Evolutionary conservation across 2,888 invertebrate species (phyloP).

Genomic region (Griposia aprilina): DNA sequence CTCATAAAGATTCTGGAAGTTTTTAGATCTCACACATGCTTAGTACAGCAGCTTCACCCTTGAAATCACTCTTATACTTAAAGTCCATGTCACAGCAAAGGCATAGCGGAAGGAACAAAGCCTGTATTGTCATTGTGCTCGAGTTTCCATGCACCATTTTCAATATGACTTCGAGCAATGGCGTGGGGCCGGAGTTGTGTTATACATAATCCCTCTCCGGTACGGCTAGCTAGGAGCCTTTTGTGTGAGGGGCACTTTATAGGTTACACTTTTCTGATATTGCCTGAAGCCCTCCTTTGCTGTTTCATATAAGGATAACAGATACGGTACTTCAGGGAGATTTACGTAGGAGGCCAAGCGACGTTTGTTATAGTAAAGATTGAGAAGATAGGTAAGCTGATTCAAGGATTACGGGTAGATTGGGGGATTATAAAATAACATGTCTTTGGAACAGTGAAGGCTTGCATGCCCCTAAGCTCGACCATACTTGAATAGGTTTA

Average conservation of each 20-base stretch:
- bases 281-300: conserved; percentile 31
- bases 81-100: not conserved
- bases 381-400: not conserved
- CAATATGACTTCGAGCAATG: conserved; percentile 4
- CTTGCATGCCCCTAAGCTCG: not conserved
- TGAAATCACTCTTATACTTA: not conserved
- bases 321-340: conserved; percentile 12
- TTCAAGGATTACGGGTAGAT: not conserved
- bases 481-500: not conserved
- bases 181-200: conserved; percentile 6
- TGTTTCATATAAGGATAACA: conserved; percentile 29
- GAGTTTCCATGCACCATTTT: conserved; percentile 26
- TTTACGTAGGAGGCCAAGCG: not conserved
- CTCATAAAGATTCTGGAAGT: not conserved
- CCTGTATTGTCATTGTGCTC: conserved; percentile 14
- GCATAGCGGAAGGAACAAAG: conserved; percentile 5
- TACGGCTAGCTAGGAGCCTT: conserved; percentile 20
- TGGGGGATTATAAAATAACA: not conserved
- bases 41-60: not conserved
- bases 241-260: conserved; percentile 43
- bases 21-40: not conserved
- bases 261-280: conserved; percentile 47
- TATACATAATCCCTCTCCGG: conserved; percentile 40
- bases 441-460: not conserved
- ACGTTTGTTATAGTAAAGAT: conserved; percentile 5